Base-by-base conservation (phyloP, 2,888 invertebrate genomes). In the Autographa pulchrina region DNA sequence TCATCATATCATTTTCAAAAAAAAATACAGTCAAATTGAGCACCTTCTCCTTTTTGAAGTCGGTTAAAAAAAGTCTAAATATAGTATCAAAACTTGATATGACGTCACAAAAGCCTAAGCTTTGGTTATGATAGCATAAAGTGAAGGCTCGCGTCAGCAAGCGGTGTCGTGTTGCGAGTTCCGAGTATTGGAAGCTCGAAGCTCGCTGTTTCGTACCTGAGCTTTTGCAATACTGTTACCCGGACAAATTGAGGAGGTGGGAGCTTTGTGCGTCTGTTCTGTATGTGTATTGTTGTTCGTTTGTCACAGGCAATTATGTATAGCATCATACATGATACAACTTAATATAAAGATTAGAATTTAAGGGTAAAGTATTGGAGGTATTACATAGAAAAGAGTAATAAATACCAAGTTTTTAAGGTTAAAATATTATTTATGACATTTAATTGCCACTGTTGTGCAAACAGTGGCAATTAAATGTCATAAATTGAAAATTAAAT, bases 121-220 rank as follows among this genome's bases (percentile, higher is more conserved):
- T 25, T 25, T 25, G 11, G 54, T 25, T 56, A 56, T 66, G 56
- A 54, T 31, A 62, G 63, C 74, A 59, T 31, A 13, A 56, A 65
- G 8, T 13, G 35, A 58, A 66, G 38, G 59, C 70, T 20, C 9
- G 31, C 48, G 65, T 58, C 32, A 38, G 48, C 52, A 41, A 68
- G 59, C 65, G 61, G 65, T 48, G 62, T 32, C 60, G 9, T 48
- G 56, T 75, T 81, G 35, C 70, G 70, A 84, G 89, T 90, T 58
- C 91, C 84, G 76, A 87, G 90, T 90, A 90, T 89, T 86, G 76
- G 80, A 72, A 82, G 86, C 91, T 91, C 91, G 91, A 92, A 91
- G 81, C 75, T 58, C 59, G 62, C 85, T 64, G 32, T 14, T 87
- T 82, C 85, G 83, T 90, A 91, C 89, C 87, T 85, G 86, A 77